Base-by-base conservation (phyloP, 2,888 invertebrate species). In the Apantesis nais region DNA sequence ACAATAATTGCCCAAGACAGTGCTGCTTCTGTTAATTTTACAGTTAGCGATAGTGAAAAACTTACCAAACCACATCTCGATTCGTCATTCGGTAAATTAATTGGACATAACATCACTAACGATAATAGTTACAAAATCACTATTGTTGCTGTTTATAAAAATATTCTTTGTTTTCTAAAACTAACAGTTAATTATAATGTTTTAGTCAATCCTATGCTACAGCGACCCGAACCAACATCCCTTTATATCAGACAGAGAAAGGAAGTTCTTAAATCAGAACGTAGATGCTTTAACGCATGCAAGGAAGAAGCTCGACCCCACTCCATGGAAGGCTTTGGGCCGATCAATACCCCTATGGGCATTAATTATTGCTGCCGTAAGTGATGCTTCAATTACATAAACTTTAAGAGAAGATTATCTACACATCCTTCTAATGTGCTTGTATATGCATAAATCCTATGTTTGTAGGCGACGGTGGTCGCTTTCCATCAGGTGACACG, bases 321-420 rank as follows among this genome's bases (percentile, higher is more conserved):
- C 96, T 0, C 97, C 97, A 0, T 97, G 97, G 97, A 96, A 94
- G 79, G 95, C 95, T 0, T 95, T 98, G 67, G 85, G 97, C 0
- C 96, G 95, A 1, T 97, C 96, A 19, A 90, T 95, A 12, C 97
- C 97, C 0, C 90, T 98, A 68, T 96, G 97, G 96, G 96, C 97
- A 0, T 87, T 97, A 39, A 96, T 97, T n/a, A 95, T 96, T 66
- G 97, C 97, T 74, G 97, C 96, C 83, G 95, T 95, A 86, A 95
- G 96, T 92, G 81, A 19, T 29, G 4, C 25, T 48, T 66, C 9
- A 55, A n/a, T 25, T 11, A 48, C 9, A 63, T 29, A 29, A 16
- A 29, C 58, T 29, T 5, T 60, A 60, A 60, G 31, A 31, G 5
- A 31, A 31, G 5, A 29, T 22, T 31, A 58, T 29, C 14, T 19